Base-by-base conservation (phyloP, 1,140 invertebrate genomes). In the Tribolium madens region DNA sequence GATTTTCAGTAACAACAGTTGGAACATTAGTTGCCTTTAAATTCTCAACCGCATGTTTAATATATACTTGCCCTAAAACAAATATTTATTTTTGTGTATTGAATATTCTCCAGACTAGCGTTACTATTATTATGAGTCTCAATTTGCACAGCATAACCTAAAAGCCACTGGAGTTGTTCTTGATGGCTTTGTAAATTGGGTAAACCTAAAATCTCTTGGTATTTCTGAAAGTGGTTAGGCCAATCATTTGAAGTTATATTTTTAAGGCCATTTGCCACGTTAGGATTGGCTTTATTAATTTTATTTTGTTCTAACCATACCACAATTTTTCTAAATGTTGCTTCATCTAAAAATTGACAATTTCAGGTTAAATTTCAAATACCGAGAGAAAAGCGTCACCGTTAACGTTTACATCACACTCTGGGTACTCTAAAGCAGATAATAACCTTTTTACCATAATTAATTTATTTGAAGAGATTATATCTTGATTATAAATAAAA, bases 221-320 rank as follows among this genome's bases (percentile, higher is more conserved):
- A 99, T 83, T 92, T 89, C 46, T 91, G 83, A 86, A 93, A 97
- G 10, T 89, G 87, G 81, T 91, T 88, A 17, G 88, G 86, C 97
- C 97, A 98, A 36, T 90, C 84, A 12, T 86, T 80, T 13, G 89
- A 88, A 60, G 88, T 85, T 3, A 92, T 89, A 76, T 93, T 88
- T 53, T 93, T 88, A 14, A 99, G 84, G 0, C 86, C 87, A 76
- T 90, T 90, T 15, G 96, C 87, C 75, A 96, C 93, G 85, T 97
- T 94, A 75, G 96, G 94, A 81, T 92, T 92, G 81, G 96, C 96
- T 81, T 93, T 91, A 12, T 96, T 91, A 79, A 98, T 97, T 87
- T 96, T 97, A 85, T 97, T 95, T 85, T 97, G 95, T 87, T 99
- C 97, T 17, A 98, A 83, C 97, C 97, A 99, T 0, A 94, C 83